Conservation (phyloP, 2,888 invertebrate genomes). For the Drosophila histrio region DNA sequence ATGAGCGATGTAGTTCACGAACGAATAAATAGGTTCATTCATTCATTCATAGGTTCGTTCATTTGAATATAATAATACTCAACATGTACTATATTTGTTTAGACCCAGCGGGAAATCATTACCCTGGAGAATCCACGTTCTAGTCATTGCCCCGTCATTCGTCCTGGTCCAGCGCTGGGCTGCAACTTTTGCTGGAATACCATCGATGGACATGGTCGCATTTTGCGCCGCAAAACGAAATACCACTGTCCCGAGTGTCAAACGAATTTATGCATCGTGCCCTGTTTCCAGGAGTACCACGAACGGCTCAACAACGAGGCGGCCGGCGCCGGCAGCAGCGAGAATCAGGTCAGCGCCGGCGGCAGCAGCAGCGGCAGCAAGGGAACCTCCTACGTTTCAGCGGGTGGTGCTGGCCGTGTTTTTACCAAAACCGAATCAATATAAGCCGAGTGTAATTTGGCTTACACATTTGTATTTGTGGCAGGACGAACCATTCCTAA, state of each 20-base stretch:
- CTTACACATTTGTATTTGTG: slow-evolving; percentile 73
- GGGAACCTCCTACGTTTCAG: slow-evolving; percentile 55
- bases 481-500: slow-evolving; percentile 40
- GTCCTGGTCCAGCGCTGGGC: slow-evolving; percentile 93
- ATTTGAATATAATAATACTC: too few relatives aligned
- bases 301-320: slow-evolving; percentile 86
- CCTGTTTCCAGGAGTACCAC: slow-evolving; percentile 94
- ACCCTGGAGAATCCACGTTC: slow-evolving; percentile 86
- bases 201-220: slow-evolving; percentile 92
- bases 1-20: too few relatives aligned
- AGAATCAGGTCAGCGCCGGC: slow-evolving; percentile 48
- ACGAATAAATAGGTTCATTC: too few relatives aligned
- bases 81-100: slow-evolving; percentile 43
- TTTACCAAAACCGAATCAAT: slow-evolving; percentile 84
- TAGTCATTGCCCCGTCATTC: slow-evolving; percentile 92
- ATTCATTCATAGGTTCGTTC: too few relatives aligned
- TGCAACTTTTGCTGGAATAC: slow-evolving; percentile 97
- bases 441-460: slow-evolving; percentile 68
- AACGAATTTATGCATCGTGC: slow-evolving; percentile 94
- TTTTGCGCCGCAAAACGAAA: slow-evolving; percentile 93
- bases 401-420: slow-evolving; percentile 65
- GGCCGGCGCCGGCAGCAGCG: slow-evolving; percentile 55
- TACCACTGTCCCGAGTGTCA: slow-evolving; percentile 96
- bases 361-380: slow-evolving; percentile 49
- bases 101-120: slow-evolving; percentile 84